These are phyloP conservation scores for Rhynchophorus ferrugineus DNA, from an alignment of 1,140 invertebrate species.

Conservation along the genomic window DNA sequence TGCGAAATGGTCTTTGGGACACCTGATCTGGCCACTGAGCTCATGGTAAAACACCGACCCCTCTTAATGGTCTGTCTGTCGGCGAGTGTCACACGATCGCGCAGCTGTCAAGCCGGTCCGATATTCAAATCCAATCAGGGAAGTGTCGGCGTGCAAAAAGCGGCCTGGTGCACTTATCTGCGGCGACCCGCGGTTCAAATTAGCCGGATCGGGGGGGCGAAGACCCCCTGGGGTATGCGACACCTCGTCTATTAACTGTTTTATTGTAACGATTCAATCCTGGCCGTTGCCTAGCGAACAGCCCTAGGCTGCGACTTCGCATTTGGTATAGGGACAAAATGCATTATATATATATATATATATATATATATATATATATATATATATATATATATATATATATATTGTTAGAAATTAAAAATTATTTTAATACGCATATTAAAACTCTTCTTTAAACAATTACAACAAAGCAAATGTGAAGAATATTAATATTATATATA, in stretches of 20 bases:
- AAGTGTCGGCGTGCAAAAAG: conserved; percentile 32
- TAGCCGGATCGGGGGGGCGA: conserved; percentile 37
- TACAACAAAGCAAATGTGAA: too few species aligned
- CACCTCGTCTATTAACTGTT: conserved; percentile 42
- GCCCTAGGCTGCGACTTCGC: not conserved
- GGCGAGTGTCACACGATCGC: not conserved
- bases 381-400: too few species aligned
- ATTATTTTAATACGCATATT: too few species aligned
- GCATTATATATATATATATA: too few species aligned
- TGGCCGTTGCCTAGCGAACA: conserved; percentile 13
- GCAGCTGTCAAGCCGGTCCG: conserved; percentile 6
- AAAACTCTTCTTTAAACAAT: too few species aligned
- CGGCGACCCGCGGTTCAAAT: conserved; percentile 41
- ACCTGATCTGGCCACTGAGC: too few species aligned
- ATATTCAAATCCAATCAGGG: conserved; percentile 37
- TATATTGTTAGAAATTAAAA: too few species aligned
- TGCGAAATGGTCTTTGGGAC: too few species aligned
- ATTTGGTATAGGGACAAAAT: not conserved
- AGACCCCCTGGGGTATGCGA: conserved; percentile 34
- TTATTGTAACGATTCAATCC: conserved; percentile 41
- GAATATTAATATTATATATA: too few species aligned
- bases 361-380: too few species aligned
- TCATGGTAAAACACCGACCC: too few species aligned
- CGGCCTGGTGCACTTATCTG: conserved; percentile 34
- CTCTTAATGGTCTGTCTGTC: too few species aligned